A percentile compares a stretch with the other conserved stretches of the same genome.
Evolutionary conservation across 2,888 invertebrate genomes (phyloP).

Genomic region (Cerceris ruficornis): DNA sequence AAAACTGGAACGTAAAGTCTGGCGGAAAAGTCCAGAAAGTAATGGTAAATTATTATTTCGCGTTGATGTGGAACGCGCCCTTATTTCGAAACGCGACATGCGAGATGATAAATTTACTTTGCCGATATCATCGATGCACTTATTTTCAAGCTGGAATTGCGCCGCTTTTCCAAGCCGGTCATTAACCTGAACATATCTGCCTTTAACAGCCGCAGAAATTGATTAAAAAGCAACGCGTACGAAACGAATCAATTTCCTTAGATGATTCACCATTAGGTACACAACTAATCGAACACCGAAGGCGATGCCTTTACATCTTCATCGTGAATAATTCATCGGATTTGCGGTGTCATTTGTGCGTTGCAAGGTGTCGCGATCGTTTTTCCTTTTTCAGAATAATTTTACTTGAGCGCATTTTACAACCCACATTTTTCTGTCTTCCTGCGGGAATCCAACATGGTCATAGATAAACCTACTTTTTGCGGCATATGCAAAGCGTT

Average conservation of each 20-base stretch:
- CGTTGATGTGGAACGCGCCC: slow-evolving; percentile 33
- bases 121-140: slow-evolving; percentile 57
- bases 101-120: slow-evolving; percentile 47
- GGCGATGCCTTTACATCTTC: background rate
- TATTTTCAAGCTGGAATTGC: slow-evolving; percentile 41
- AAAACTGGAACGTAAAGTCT: background rate
- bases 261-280: slow-evolving; percentile 11
- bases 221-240: slow-evolving; percentile 17
- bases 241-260: slow-evolving; percentile 23
- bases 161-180: slow-evolving; percentile 32
- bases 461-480: slow-evolving; percentile 23
- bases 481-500: slow-evolving; percentile 1
- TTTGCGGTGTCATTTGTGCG: background rate
- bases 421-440: slow-evolving; percentile 28
- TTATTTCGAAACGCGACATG: slow-evolving; percentile 45
- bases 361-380: background rate
- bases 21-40: background rate
- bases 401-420: background rate
- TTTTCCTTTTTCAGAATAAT: background rate
- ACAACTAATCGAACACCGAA: background rate
- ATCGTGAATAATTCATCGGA: background rate
- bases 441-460: slow-evolving; percentile 7
- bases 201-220: slow-evolving; percentile 31
- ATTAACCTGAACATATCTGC: slow-evolving; percentile 44
- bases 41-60: background rate